Base-by-base conservation (phyloP, 2,113 vertebrate species). In the Dipodomys spectabilis region DNA sequence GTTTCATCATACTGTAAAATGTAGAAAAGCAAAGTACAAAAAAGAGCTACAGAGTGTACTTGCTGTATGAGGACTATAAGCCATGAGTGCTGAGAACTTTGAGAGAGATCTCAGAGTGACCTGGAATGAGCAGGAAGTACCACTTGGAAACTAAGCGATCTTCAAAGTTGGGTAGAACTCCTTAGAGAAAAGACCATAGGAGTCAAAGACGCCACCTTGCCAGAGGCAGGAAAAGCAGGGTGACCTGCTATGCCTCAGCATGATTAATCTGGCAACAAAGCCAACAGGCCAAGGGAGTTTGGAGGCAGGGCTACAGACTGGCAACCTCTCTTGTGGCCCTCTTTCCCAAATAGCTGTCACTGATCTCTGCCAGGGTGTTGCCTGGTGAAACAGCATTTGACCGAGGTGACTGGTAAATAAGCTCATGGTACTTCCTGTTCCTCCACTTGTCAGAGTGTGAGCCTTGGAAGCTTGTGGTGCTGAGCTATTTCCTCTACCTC, bases 351-450 rank as follows among this genome's bases (percentile, higher is more conserved):
- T 64, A 67, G 45, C 84, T 91, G 91, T 91, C 73, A 85, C 32
- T 45, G 65, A 72, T 89, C 57, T 35, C 16, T 84, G 69, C 73
- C n/a, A 72, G 77, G 73, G 87, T 79, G 86, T 91, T 91, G 57
- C 90, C 80, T 75, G 78, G 32, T 18, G 35, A 90, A 71, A 4
- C 9, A 90, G 80, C 65, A 35, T 79, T 73, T 64, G 82, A 60
- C n/a, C 60, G 84, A 7, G 44, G 22, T 25, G 49, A 35, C 78
- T 69, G 84, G 23, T 92, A 90, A 75, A 27, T 91, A 92, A 94
- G 77, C 85, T 82, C 25, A 5, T 62, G 32, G 23, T 18, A 72
- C 53, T 94, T 95, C 75, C 85, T 49, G 72, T 94, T 94, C 71
- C 67, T 93, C 79, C 53, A 30, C 32, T 88, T 45, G 22, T 27